These are phyloP conservation scores for Eurystomus gularis DNA, from an alignment of 2,113 vertebrate genomes.

Conservation along the genomic window DNA sequence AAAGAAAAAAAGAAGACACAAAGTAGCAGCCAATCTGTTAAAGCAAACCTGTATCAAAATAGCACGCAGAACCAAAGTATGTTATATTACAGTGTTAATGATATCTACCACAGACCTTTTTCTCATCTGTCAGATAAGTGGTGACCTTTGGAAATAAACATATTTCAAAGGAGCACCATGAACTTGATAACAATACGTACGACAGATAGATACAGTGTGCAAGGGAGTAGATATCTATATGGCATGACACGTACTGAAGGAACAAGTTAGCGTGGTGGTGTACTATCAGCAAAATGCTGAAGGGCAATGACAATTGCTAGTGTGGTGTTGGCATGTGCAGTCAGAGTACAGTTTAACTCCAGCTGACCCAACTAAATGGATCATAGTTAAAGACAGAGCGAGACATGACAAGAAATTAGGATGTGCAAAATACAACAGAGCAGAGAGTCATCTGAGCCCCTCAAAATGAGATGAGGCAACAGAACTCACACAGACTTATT, in stretches of 20 bases:
- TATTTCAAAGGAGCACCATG: neutral
- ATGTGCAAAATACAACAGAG: neutral
- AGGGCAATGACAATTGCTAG: neutral
- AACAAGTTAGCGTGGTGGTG: neutral
- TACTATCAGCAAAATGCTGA: neutral
- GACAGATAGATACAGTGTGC: neutral
- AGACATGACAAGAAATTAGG: neutral
- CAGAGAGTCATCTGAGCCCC: neutral
- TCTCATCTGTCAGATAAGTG: neutral
- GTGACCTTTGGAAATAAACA: slow-evolving; percentile 29
- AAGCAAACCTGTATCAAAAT: neutral
- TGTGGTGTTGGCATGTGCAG: neutral
- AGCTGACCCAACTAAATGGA: neutral
- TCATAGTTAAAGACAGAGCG: neutral
- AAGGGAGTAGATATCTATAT: neutral
- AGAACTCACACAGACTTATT: rapidly evolving
- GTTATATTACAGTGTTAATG: neutral
- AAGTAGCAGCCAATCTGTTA: neutral
- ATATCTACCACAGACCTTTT: neutral
- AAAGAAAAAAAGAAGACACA: neutral
- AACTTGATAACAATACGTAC: neutral
- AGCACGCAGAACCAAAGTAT: neutral
- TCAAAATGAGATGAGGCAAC: neutral
- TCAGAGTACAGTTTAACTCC: neutral
- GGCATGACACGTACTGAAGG: neutral